phyloP scores from a whole-genome alignment of 2,797 vertebrate species.

The Sternotherus odoratus region DNA sequence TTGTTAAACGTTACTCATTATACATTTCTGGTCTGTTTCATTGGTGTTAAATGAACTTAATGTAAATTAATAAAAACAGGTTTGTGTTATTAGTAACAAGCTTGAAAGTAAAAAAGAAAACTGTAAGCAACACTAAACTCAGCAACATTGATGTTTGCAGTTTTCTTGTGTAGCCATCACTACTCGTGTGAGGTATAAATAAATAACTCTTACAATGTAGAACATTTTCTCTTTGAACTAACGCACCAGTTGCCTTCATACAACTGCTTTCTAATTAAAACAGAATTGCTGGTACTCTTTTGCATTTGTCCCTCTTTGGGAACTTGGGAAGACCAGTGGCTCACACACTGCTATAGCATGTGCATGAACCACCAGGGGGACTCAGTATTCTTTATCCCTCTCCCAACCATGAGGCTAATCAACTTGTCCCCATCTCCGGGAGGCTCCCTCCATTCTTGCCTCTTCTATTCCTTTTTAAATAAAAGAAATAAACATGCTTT shows the following conservation, averaged over 20 bases:
- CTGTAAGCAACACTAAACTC: conserved; percentile 49
- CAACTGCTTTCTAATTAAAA: accelerated
- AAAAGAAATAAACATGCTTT: accelerated
- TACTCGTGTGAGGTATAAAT: conserved; percentile 1
- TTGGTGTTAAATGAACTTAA: conserved; percentile 83
- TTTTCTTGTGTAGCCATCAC: background rate
- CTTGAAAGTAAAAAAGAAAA: conserved; percentile 61
- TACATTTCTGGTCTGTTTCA: conserved; percentile 81
- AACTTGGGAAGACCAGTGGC: background rate
- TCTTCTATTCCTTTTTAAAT: background rate
- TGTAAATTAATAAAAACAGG: conserved; percentile 81
- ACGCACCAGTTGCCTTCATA: background rate
- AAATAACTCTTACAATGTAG: background rate
- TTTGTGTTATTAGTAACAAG: conserved; percentile 74
- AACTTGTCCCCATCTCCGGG: background rate
- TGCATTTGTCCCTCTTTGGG: background rate
- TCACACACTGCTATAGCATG: accelerated
- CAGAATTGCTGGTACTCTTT: background rate
- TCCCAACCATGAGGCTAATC: background rate
- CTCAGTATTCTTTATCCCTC: background rate
- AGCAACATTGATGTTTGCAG: background rate
- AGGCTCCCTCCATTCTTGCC: background rate
- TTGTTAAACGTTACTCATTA: conserved; percentile 82
- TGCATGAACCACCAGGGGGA: background rate
- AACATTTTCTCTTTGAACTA: background rate